These are phyloP conservation scores for Capromys pilorides DNA, from an alignment of 2,797 vertebrate species.

Conservation along the genomic window DNA sequence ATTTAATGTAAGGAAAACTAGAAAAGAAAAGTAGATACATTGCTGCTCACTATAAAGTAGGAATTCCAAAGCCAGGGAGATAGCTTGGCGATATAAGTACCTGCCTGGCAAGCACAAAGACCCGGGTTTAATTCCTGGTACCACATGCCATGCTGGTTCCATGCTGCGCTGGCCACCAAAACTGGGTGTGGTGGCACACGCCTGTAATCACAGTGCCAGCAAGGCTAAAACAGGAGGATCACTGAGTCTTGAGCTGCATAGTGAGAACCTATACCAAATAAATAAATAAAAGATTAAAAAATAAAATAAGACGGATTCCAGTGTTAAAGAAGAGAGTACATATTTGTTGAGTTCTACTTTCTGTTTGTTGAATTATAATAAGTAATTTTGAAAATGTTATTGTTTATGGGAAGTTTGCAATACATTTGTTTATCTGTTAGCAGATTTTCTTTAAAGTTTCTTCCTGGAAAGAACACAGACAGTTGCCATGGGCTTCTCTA, in stretches of 20 bases:
- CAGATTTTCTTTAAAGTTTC: slow-evolving; percentile 38
- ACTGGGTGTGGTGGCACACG: no score
- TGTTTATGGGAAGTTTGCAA: slow-evolving; percentile 15
- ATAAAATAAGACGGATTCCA: background rate
- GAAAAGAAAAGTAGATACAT: background rate
- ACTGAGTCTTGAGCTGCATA: no score
- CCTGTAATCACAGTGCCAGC: no score
- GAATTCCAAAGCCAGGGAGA: background rate
- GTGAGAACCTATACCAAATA: no score
- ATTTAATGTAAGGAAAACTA: background rate
- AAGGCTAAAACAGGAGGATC: no score
- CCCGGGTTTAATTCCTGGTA: no score
- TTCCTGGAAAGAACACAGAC: slow-evolving; percentile 2
- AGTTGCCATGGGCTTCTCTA: slow-evolving; percentile 46
- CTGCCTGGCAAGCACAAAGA: no score
- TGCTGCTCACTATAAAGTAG: background rate
- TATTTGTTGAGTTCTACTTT: slow-evolving; percentile 36
- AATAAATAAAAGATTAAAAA: no score
- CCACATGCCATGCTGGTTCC: no score
- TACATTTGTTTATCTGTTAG: slow-evolving; percentile 23
- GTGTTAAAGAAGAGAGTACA: background rate
- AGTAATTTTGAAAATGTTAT: slow-evolving; percentile 45
- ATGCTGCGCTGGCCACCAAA: no score
- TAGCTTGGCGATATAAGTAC: no score
- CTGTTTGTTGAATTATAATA: background rate